Percentiles rank a stretch among this genome's conserved stretches.
These are phyloP conservation scores for Onychorhynchus coronatus DNA, from an alignment of 2,113 vertebrate genomes.

Conservation along the genomic window DNA sequence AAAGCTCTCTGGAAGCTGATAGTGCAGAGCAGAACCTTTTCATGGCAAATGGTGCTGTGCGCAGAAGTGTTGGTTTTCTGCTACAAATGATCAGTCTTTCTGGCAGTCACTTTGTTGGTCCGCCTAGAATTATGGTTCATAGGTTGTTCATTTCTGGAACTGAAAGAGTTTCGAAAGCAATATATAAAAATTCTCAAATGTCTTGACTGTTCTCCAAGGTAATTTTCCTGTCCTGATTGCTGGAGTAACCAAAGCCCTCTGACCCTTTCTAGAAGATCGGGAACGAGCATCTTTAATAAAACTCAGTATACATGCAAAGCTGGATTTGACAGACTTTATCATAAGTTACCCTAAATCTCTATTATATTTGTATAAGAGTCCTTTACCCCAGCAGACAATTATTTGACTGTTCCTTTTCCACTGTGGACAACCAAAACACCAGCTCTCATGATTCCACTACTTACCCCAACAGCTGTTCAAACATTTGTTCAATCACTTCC, in stretches of 20 bases:
- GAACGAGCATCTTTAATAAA: not conserved
- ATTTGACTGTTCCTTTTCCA: not conserved
- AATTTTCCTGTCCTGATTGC: not conserved
- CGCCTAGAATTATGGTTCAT: not conserved
- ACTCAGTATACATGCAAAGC: not conserved
- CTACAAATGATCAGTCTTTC: not conserved
- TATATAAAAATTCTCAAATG: not conserved
- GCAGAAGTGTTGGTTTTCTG: not conserved
- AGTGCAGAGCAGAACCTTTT: not conserved
- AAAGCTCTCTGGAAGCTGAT: not conserved
- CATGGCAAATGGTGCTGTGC: not conserved
- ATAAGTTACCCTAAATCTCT: not conserved
- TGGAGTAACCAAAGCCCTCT: not conserved
- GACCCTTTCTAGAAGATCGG: not conserved
- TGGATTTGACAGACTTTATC: not conserved
- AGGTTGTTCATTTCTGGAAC: not conserved
- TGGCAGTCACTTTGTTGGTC: not conserved
- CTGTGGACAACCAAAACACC: slow-evolving; percentile 7
- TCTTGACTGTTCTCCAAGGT: not conserved
- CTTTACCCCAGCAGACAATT: not conserved
- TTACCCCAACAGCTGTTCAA: slow-evolving; percentile 57
- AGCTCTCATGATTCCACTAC: not conserved
- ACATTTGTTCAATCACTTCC: slow-evolving; percentile 68
- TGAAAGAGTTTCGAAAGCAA: not conserved
- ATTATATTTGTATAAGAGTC: not conserved